A percentile compares a stretch with the other conserved stretches of the same genome.
These are phyloP conservation scores for Oncorhynchus gorbuscha DNA, from an alignment of 2,113 vertebrate species.

Conservation along the genomic window DNA sequence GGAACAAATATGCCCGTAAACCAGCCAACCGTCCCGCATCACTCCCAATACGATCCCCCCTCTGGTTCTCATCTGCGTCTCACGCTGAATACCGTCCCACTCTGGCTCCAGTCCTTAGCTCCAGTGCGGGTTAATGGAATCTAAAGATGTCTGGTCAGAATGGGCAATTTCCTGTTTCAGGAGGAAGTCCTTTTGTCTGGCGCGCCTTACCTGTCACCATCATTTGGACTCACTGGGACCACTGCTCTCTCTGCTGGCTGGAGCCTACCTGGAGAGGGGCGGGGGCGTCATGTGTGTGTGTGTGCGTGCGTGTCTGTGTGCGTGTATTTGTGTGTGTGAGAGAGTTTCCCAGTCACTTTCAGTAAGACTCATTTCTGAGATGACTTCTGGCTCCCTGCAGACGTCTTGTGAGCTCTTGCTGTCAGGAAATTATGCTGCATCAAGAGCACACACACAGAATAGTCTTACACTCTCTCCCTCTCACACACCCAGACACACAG, in stretches of 20 bases:
- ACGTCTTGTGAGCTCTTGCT: neutral
- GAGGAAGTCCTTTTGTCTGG: slow-evolving; percentile 3
- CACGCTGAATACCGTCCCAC: neutral
- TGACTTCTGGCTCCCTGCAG: neutral
- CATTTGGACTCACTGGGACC: neutral
- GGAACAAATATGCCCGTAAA: neutral
- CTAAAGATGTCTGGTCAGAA: neutral
- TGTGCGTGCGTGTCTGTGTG: neutral
- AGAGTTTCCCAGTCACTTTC: neutral
- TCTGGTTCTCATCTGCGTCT: neutral
- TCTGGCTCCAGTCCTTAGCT: neutral
- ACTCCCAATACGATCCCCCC: neutral
- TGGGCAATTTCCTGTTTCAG: neutral
- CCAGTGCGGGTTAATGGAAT: neutral
- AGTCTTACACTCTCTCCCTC: too few relatives aligned
- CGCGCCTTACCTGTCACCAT: neutral
- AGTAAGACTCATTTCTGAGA: neutral
- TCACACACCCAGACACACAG: neutral
- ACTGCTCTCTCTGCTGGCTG: neutral
- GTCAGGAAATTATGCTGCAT: neutral
- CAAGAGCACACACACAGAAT: neutral
- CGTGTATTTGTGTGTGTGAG: neutral
- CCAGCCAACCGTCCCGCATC: neutral
- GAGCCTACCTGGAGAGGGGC: neutral
- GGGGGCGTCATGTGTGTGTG: neutral